Percentiles rank a stretch among this genome's conserved stretches.
Evolutionary conservation across 2,797 vertebrate species (phyloP).

Genomic region (Phaenicophaeus curvirostris): DNA sequence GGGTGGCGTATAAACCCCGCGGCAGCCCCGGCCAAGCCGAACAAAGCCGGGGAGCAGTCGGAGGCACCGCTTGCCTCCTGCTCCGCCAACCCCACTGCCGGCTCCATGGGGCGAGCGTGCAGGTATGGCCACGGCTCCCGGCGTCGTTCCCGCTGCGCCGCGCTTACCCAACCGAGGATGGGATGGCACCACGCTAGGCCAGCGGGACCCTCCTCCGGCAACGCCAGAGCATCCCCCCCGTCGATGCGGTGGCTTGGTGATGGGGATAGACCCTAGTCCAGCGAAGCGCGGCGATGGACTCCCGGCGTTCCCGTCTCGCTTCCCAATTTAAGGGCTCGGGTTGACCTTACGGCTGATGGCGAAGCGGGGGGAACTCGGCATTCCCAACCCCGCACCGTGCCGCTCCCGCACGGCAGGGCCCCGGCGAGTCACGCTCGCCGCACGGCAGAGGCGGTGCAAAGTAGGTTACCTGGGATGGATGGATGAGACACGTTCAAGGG

Average conservation of each 20-base stretch:
- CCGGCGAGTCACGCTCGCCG: constrained; percentile 35
- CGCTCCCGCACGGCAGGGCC: constrained; percentile 3
- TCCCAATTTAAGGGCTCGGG: neutral
- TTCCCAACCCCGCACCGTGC: neutral
- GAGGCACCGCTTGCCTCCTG: no score
- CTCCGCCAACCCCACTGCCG: no score
- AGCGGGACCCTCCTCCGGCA: neutral
- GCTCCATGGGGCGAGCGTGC: no score
- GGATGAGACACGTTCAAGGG: neutral
- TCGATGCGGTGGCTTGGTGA: neutral
- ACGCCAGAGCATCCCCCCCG: neutral
- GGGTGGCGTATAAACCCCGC: no score
- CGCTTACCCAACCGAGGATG: neutral
- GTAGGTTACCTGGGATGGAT: constrained; percentile 24
- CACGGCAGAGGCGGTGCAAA: constrained; percentile 7
- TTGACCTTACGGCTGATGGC: neutral
- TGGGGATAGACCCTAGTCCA: neutral
- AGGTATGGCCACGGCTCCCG: no score
- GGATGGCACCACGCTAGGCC: neutral
- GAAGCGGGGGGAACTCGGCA: neutral
- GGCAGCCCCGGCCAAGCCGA: no score
- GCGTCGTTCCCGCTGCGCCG: neutral
- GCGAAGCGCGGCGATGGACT: neutral
- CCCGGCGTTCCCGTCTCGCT: neutral
- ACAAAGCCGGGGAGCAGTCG: no score